phyloP scores from a whole-genome alignment of 2,888 invertebrate species.

The Drosophila phalerata region DNA sequence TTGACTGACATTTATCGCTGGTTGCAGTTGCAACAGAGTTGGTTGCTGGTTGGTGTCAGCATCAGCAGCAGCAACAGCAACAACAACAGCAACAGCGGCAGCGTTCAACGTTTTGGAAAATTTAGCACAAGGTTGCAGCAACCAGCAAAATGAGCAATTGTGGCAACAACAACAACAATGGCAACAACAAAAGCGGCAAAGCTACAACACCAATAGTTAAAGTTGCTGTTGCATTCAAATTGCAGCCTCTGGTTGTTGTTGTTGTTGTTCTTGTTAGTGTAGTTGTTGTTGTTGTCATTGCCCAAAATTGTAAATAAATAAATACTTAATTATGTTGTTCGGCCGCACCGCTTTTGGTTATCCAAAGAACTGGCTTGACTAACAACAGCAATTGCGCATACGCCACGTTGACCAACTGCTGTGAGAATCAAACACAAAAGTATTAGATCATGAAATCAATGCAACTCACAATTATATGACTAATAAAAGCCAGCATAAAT shows the following conservation, averaged over 20 bases:
- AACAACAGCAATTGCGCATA: slow-evolving; percentile 65
- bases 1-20: slow-evolving; percentile 81
- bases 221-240: slow-evolving; percentile 64
- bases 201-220: slow-evolving; percentile 65
- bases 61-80: slow-evolving; percentile 40
- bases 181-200: slow-evolving; percentile 56
- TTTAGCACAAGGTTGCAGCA: slow-evolving; percentile 81
- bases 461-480: slow-evolving; percentile 36
- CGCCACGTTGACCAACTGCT: slow-evolving; percentile 60
- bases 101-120: slow-evolving; percentile 81
- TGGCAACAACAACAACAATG: slow-evolving; percentile 67
- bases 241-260: slow-evolving; percentile 44
- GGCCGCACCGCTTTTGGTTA: slow-evolving; percentile 69
- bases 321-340: slow-evolving; percentile 81
- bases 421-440: slow-evolving; percentile 38
- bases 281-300: slow-evolving; percentile 66
- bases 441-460: slow-evolving; percentile 30
- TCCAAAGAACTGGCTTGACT: slow-evolving; percentile 66
- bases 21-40: slow-evolving; percentile 45
- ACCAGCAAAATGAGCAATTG: slow-evolving; percentile 79
- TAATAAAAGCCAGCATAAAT: slow-evolving; percentile 32
- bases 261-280: slow-evolving; percentile 32
- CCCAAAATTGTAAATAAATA: slow-evolving; percentile 82
- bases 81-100: slow-evolving; percentile 40
- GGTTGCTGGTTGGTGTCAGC: slow-evolving; percentile 47